phyloP scores from a whole-genome alignment of 2,888 invertebrate species.

The Dioctria linearis region DNA sequence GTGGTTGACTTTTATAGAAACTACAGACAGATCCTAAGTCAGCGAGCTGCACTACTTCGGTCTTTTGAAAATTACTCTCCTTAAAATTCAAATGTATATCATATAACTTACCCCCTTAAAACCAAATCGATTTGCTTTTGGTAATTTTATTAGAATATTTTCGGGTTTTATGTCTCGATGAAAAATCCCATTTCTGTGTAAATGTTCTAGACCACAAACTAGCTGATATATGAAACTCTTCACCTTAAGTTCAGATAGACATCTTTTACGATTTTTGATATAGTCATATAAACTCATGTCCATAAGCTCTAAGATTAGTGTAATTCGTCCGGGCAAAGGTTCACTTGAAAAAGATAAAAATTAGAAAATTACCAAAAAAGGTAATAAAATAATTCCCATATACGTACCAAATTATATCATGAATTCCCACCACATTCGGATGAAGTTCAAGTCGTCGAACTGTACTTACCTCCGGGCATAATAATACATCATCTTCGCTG shows the following conservation, averaged over 20 bases:
- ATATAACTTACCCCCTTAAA: conserved; percentile 23
- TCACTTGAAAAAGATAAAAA: conserved; percentile 71
- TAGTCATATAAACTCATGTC: conserved; percentile 80
- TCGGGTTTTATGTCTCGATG: conserved; percentile 82
- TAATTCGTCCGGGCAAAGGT: conserved; percentile 74
- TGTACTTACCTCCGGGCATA: conserved; percentile 76
- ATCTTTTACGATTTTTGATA: conserved; percentile 73
- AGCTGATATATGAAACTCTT: conserved; percentile 76
- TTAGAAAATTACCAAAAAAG: neutral
- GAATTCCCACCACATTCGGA: conserved; percentile 76
- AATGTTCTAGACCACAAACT: conserved; percentile 75
- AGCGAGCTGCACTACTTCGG: conserved; percentile 59
- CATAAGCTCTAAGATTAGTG: conserved; percentile 79
- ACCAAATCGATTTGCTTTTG: neutral
- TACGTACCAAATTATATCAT: conserved; percentile 75
- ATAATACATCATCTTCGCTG: conserved; percentile 71
- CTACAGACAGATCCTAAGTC: conserved; percentile 61
- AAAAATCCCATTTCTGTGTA: conserved; percentile 77
- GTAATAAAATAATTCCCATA: neutral
- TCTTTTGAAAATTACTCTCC: conserved; percentile 46
- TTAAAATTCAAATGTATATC: neutral
- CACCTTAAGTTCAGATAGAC: conserved; percentile 73
- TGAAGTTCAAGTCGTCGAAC: conserved; percentile 75
- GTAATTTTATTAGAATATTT: conserved; percentile 77
- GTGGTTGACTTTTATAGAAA: conserved; percentile 74